Evolutionary conservation across 1,140 invertebrate genomes (phyloP).

Genomic region (Berghia stephanieae): DNA sequence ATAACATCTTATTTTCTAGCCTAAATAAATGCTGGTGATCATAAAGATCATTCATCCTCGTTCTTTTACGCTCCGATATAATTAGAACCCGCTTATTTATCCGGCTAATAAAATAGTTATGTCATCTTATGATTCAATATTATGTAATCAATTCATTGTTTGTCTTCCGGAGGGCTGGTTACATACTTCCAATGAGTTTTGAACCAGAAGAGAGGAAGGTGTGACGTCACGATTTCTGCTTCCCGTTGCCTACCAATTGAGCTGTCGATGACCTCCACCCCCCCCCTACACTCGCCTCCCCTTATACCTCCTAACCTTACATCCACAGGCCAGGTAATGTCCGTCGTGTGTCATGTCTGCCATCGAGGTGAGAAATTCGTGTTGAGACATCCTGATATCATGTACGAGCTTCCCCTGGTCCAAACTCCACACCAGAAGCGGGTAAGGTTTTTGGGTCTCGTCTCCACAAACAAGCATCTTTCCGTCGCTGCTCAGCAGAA

Average conservation of each 20-base stretch:
- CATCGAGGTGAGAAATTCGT: constrained; percentile 85
- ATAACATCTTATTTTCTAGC: too few relatives aligned
- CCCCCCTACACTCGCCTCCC: neutral
- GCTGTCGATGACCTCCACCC: too few relatives aligned
- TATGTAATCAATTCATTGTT: neutral
- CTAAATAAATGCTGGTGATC: too few relatives aligned
- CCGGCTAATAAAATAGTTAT: too few relatives aligned
- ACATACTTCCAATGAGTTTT: neutral
- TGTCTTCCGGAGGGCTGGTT: neutral
- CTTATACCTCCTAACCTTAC: constrained; percentile 64
- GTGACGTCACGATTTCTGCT: too few relatives aligned
- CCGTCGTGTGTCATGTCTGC: constrained; percentile 88
- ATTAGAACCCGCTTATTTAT: too few relatives aligned
- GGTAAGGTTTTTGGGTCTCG: constrained; percentile 90
- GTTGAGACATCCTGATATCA: constrained; percentile 85
- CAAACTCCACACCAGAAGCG: constrained; percentile 87
- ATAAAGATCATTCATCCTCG: too few relatives aligned
- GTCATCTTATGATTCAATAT: neutral
- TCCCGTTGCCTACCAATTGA: too few relatives aligned
- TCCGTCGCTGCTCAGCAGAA: constrained; percentile 87
- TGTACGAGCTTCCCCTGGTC: constrained; percentile 84
- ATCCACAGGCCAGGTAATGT: constrained; percentile 73
- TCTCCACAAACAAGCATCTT: constrained; percentile 88
- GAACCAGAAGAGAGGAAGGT: neutral
- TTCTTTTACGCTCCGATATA: too few relatives aligned